Evolutionary conservation across 2,888 invertebrate species (phyloP), one percentile per base, ranked within the genome.

Genomic region (Melieria picta): DNA sequence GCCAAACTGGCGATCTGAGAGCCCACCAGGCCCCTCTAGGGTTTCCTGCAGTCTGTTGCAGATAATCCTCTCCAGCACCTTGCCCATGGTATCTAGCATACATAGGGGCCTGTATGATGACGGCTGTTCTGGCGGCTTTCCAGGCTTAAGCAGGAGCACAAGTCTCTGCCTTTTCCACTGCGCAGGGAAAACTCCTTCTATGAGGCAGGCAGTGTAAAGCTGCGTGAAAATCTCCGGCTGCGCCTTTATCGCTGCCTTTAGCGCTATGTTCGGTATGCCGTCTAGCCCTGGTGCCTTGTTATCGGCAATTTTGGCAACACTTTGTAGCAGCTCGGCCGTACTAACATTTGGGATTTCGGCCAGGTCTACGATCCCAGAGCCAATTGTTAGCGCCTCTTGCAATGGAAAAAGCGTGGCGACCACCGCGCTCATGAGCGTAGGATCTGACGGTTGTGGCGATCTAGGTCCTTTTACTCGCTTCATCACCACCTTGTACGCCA

Each of bases 91-190:
- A 50, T 60, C 72, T 16, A 67, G 67, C 63, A 71, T 55, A 42
- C 63, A 63, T 2, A 67, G 64, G 1, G 65, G 61, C 4, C 61
- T 47, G 50, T 62, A 71, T 30, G 62, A 47, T 4, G 71, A 56
- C n/a, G 66, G 67, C 11, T 57, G 56, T 11, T 62, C 48, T 0
- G 50, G 16, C 5, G 58, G 71, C 61, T 65, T 65, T 30, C 61
- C 61, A 4, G 65, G 45, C 30, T 71, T 65, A 10, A 50, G 61
- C 47, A 71, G 62, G 7, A 66, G 50, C 48, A 71, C 30, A 13
- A 71, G 48, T 56, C 55, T 50, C 16, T 72, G 50, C 16, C 16
- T 63, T 48, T 67, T 67, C 67, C 67, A 72, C 10, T n/a, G 10
- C n/a, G 3, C 9, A 42, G 57, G 48, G n/a, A 67, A 67, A 7